phyloP scores from a whole-genome alignment of 2,113 vertebrate genomes.

The Zosterops pallidus region DNA sequence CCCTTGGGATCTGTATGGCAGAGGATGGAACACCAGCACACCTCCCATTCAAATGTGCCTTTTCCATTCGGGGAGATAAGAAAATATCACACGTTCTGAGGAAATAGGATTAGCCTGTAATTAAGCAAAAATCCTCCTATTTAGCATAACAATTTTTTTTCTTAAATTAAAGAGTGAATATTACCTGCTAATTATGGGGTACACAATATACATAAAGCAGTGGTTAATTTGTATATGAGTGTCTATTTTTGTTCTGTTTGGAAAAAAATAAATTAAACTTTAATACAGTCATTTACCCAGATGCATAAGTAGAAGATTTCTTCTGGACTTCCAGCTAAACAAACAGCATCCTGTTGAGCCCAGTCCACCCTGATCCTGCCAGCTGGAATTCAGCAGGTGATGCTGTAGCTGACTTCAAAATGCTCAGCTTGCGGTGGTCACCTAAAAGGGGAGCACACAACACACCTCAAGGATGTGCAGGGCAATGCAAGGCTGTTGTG shows the following conservation, averaged over 20 bases:
- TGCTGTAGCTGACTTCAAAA: neutral
- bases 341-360: neutral
- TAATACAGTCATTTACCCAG: neutral
- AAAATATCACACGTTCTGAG: neutral
- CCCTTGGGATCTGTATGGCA: neutral
- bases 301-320: neutral
- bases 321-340: neutral
- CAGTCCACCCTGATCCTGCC: neutral
- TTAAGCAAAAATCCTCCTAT: constrained; percentile 28
- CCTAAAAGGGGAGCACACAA: neutral
- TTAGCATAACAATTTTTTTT: neutral
- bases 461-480: neutral
- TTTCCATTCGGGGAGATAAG: constrained; percentile 24
- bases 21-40: neutral
- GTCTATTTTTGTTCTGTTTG: neutral
- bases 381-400: neutral
- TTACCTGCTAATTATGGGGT: neutral
- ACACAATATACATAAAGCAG: neutral
- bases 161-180: neutral
- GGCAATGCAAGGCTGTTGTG: accelerated
- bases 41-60: neutral
- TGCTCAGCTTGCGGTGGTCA: neutral
- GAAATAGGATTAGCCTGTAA: constrained; percentile 43
- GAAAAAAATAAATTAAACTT: neutral
- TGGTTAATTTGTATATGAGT: neutral